Evolutionary conservation across 2,113 vertebrate species (phyloP), one percentile per base, ranked within the genome.

Genomic region (Orycteropus afer): DNA sequence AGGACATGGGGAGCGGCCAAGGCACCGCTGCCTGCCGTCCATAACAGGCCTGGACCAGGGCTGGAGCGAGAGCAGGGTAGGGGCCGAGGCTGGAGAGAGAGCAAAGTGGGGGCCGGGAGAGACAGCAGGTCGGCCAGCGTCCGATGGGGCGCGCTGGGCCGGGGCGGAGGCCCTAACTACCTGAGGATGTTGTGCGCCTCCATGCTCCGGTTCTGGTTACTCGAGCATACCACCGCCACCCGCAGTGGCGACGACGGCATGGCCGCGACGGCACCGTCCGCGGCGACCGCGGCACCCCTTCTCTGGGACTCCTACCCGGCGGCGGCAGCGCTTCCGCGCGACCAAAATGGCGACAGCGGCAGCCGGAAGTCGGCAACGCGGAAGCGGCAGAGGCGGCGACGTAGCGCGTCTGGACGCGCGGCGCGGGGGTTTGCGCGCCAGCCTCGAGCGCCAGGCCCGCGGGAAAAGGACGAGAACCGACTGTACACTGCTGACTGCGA

Each of bases 131-230:
- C 29, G 47, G 51, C 42, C 67, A 47, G 82, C 18, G 81, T 71
- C 69, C 81, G n/a, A 77, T 22, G 10, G 89, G 76, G 27, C 61
- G 82, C 81, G 59, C 85, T 7, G 20, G 85, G 47, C 69, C 53
- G 3, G 61, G 57, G 57, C 12, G 82, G n/a, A 20, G 45, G 55
- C 67, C 57, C 25, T 49, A 25, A 98, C 98, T 99, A 99, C 99
- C 99, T 99, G 99, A 99, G 99, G 98, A 99, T 99, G 98, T 99
- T 99, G 99, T 99, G 99, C 97, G 99, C 99, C 98, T 99, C 99
- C 99, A 99, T 99, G 98, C 99, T 99, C 98, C 99, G 99, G 99
- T 99, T 99, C 99, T 99, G 99, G 99, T 99, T 99, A 98, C 99
- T 99, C 96, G 99, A 99, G 98, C 99, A 99, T 97, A 99, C 99